Conservation (phyloP, 2,888 invertebrate genomes). For the Pemphredon lugubris region DNA sequence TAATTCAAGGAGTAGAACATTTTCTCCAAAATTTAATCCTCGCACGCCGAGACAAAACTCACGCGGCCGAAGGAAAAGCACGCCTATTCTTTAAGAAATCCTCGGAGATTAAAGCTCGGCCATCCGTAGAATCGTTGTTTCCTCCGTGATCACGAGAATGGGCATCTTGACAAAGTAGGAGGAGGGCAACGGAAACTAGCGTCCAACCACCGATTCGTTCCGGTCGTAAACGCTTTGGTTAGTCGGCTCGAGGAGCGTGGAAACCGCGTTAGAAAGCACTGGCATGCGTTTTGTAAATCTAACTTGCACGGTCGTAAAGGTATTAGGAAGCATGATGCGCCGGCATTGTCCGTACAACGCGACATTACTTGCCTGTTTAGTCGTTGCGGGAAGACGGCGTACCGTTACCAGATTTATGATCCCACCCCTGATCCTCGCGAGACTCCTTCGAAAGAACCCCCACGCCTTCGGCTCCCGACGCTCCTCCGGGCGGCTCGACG, state of each 20-base stretch:
- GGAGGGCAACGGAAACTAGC: slow-evolving; percentile 2
- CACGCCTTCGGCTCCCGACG: slow-evolving; percentile 15
- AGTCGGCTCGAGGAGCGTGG: slow-evolving; percentile 4
- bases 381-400: slow-evolving; percentile 12
- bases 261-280: slow-evolving; percentile 12
- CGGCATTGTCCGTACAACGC: slow-evolving; percentile 69
- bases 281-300: slow-evolving; percentile 42
- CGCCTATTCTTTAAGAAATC: slow-evolving; percentile 1
- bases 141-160: background rate
- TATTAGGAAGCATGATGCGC: slow-evolving; percentile 70
- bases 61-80: background rate
- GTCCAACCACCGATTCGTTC: slow-evolving; percentile 57
- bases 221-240: slow-evolving; percentile 57
- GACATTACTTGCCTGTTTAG: slow-evolving; percentile 73
- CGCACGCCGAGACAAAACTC: too few relatives aligned
- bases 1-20: too few relatives aligned
- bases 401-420: slow-evolving; percentile 69
- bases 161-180: background rate
- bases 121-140: background rate
- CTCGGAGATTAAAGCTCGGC: background rate
- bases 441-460: slow-evolving; percentile 57
- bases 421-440: slow-evolving; percentile 50
- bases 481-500: slow-evolving; percentile 16
- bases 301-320: slow-evolving; percentile 67
- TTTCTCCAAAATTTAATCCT: too few relatives aligned